These are phyloP conservation scores for Dicaeum eximium DNA, from an alignment of 2,113 vertebrate genomes.

Conservation along the genomic window DNA sequence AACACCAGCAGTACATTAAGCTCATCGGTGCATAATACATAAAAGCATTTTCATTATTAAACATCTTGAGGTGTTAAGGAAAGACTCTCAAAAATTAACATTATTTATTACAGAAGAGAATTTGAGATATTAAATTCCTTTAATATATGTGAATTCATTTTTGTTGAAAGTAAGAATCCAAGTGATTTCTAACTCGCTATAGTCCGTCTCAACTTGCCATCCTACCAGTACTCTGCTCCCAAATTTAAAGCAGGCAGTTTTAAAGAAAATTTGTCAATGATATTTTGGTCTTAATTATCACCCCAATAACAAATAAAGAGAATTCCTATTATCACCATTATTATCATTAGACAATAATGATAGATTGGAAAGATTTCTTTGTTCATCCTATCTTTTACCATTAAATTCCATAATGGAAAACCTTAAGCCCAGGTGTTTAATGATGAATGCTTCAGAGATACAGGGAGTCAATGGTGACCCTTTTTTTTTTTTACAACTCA, in stretches of 20 bases:
- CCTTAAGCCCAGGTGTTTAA: not conserved
- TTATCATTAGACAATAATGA: not conserved
- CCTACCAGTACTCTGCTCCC: not conserved
- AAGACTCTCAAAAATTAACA: not conserved
- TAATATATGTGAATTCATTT: not conserved
- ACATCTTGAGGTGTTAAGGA: not conserved
- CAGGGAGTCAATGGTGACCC: fast-evolving
- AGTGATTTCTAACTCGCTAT: not conserved
- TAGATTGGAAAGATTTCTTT: no score
- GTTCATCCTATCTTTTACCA: not conserved
- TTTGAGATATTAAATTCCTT: not conserved
- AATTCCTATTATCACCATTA: not conserved
- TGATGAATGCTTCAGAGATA: not conserved
- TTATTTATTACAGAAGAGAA: not conserved
- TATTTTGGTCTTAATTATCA: not conserved
- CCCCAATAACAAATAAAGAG: not conserved
- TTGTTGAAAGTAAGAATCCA: not conserved
- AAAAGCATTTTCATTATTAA: not conserved
- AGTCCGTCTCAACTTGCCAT: not conserved
- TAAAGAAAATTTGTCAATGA: not conserved
- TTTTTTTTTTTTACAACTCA: not conserved
- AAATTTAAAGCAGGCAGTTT: not conserved
- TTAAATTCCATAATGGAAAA: not conserved
- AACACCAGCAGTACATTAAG: not conserved
- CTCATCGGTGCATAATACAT: not conserved